Evolutionary conservation across 1,140 invertebrate genomes (phyloP), one percentile per base, ranked within the genome.

Genomic region (Drosophila ercepeae): DNA sequence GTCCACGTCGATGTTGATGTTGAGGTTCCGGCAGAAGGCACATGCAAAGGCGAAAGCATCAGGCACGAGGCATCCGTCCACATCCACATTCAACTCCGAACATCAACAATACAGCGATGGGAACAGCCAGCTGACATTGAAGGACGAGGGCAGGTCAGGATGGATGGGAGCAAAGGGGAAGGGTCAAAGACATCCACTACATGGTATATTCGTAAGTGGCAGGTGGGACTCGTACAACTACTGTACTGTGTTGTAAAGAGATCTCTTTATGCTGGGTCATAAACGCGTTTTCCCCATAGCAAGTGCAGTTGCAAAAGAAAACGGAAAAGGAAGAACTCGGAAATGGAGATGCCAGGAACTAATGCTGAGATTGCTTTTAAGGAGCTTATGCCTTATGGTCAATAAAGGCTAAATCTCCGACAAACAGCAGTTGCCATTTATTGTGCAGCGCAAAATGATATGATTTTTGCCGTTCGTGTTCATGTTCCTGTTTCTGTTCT

Each of bases 121-220:
- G 48, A 48, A 72, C 67, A 27, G 46, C 18, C 54, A 65, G 54
- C 29, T 67, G 55, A 18, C 32, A 39, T 36, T 19, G 46, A 41
- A 16, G 14, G 8, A 3, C 39, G 8, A 14, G 18, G 27, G 44
- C 21, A 11, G 16, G 14, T 19, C n/a, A 9, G n/a, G 14, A 1
- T 5, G 36, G 1, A 2, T n/a, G 36, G 29, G 18, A 34, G n/a
- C n/a, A n/a, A n/a, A n/a, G n/a, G n/a, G n/a, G n/a, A n/a, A n/a
- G n/a, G n/a, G n/a, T n/a, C 25, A 46, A 14, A 21, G 18, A 9
- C 32, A 34, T 18, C 5, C 36, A 52, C 34, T 13, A 42, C 8
- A 41, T 42, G 13, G 39, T 19, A 41, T 18, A 41, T 14, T 41
- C 8, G 6, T 34, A 19, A 39, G 11, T 29, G 39, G 23, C 52